Base-by-base conservation (phyloP, 2,113 vertebrate genomes). In the rabbit (Oryctolagus cuniculus) region DNA sequence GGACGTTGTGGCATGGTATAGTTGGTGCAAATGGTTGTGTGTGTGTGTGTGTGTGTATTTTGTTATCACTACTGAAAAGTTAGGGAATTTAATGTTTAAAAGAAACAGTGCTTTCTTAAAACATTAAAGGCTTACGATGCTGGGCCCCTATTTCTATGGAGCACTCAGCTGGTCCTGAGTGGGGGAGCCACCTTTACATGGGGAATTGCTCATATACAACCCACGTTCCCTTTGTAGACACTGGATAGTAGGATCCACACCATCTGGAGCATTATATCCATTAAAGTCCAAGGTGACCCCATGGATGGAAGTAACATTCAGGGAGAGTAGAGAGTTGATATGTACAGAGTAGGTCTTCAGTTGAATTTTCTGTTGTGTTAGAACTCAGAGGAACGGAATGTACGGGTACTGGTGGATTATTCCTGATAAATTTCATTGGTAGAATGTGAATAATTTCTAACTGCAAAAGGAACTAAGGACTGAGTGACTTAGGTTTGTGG, bases 371-470 rank as follows among this genome's bases (percentile, higher is more conserved):
- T 51, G 29, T 78, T 75, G 36, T 78, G 22, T 61, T 75, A 93
- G 93, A 86, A 55, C 11, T 93, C 24, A 53, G 51, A 84, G 31
- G 3, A 85, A 27, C 9, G 31, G 67, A 73, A 22, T 75, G 15
- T 81, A 27, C 1, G 29, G 81, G n/a, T 91, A 49, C 53, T 77
- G 66, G 10, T 73, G 29, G 4, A 15, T 87, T 64, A 17, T 78
- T 86, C 3, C 51, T 87, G 69, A 16, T 1, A 55, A 12, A 44
- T 88, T 17, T 90, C 27, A 69, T 22, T 89, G 27, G 16, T 90
- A 17, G 77, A 70, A 25, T 77, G 22, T 66, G 38, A 94, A 58
- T 83, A 81, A 88, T 81, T 91, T 93, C 83, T 95, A 84, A 94
- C 49, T 77, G 82, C 66, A 77, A 84, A 90, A 82, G 53, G 36